Percentiles rank a stretch among this genome's conserved stretches.
phyloP scores from a whole-genome alignment of 2,797 vertebrate genomes.

The Chelonia mydas region DNA sequence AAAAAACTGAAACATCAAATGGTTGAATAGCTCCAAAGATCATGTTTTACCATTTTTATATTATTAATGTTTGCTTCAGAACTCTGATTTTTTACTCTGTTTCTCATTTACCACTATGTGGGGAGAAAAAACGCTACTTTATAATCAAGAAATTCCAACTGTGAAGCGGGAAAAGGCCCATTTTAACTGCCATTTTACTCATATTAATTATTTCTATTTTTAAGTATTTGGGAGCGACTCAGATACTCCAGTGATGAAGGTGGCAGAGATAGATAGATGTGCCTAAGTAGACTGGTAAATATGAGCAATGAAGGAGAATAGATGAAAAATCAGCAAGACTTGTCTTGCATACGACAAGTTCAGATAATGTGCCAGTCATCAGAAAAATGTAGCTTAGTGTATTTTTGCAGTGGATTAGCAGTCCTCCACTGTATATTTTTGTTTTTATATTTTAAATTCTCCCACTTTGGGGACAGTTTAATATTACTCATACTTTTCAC shows the following conservation, averaged over 20 bases:
- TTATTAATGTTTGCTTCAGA: not conserved
- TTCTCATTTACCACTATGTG: not conserved
- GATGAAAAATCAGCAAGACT: not conserved
- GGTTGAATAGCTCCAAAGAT: not conserved
- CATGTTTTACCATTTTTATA: not conserved
- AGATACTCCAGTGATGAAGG: not conserved
- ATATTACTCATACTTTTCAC: not conserved
- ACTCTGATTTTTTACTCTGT: not conserved
- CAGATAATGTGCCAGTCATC: fast-evolving
- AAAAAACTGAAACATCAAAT: not conserved
- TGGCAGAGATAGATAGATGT: not conserved
- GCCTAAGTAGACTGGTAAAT: fast-evolving
- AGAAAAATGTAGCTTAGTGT: not conserved
- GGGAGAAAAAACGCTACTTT: not conserved
- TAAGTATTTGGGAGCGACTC: not conserved
- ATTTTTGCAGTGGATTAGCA: fast-evolving
- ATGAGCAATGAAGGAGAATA: not conserved
- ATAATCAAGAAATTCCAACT: not conserved
- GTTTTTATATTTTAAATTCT: not conserved
- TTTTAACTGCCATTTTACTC: not conserved
- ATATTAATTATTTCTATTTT: not conserved
- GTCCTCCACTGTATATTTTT: not conserved
- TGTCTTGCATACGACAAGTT: not conserved
- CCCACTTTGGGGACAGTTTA: not conserved
- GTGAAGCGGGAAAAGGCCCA: not conserved